Evolutionary conservation across 2,113 vertebrate genomes (phyloP), one percentile per base, ranked within the genome.

Genomic region (Nesogale talazaci): DNA sequence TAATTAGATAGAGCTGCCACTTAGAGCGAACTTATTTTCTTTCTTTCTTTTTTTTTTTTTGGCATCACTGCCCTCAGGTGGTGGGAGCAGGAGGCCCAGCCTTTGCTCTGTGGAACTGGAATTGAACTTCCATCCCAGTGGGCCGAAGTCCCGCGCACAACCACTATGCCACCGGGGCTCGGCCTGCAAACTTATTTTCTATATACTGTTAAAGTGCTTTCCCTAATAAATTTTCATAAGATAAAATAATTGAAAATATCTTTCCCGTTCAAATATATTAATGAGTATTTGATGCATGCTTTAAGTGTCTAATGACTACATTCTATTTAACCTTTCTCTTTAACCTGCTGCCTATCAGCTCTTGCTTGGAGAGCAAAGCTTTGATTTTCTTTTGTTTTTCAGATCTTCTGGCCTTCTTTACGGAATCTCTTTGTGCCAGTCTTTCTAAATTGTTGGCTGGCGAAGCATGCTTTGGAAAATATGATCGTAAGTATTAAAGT

Each of bases 371-470:
- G 61, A 81, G 85, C 59, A 88, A 93, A 94, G 72, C 94, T 76
- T 86, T 61, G 88, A 81, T 63, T 89, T 93, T 94, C 70, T 78
- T 96, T 94, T 96, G 84, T 86, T 92, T 94, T 97, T 97, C 97
- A 99, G 98, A 99, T 99, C 97, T 98, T 99, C 96, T 98, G 98
- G 97, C 97, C 96, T 93, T 96, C 98, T 16, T 95, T 99, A 96
- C 98, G 98, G 96, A 98, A 98, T 97, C 95, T 99, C 25, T 99
- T 98, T 97, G 98, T 99, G 93, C 98, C 98, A 69, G 98, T 98
- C 38, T 99, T 99, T 98, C 98, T 99, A 94, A 99, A 99, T 90
- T 99, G 98, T 92, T 99, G 98, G 98, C 96, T 99, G 95, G 98
- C 98, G 91, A 99, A 98, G 93, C 98, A 98, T 96, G 98, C 98